Conservation (phyloP, 1,140 invertebrate species). For the Latrodectus geometricus region DNA sequence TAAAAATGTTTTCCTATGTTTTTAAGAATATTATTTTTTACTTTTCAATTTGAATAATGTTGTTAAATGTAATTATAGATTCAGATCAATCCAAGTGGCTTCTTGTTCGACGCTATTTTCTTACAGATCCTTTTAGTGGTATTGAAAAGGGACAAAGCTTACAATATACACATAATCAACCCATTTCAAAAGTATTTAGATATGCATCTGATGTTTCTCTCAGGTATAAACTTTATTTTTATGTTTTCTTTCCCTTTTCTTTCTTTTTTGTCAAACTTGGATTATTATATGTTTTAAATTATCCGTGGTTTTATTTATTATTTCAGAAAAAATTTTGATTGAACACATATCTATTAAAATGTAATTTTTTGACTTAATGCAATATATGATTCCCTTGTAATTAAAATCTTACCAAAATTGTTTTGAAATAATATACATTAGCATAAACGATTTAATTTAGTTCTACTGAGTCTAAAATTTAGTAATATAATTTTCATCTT, state of each 20-base stretch:
- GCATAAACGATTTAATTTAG: too few species aligned
- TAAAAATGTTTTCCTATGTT: background rate
- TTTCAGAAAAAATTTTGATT: background rate
- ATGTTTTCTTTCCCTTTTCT: background rate
- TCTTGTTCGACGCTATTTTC: constrained; percentile 77
- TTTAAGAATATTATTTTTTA: background rate
- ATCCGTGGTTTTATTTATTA: background rate
- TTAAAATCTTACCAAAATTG: too few species aligned
- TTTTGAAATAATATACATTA: too few species aligned
- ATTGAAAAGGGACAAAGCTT: constrained; percentile 52
- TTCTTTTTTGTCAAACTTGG: too few species aligned
- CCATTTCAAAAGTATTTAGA: constrained; percentile 66
- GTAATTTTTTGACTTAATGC: too few species aligned
- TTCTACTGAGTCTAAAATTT: background rate
- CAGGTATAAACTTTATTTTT: constrained; percentile 49
- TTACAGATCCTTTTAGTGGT: constrained; percentile 75
- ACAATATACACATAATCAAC: constrained; percentile 50
- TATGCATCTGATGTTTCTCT: constrained; percentile 66
- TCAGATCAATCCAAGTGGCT: constrained; percentile 73
- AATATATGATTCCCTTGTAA: too few species aligned
- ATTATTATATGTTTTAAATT: too few species aligned
- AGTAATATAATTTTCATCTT: constrained; percentile 50
- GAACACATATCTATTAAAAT: too few species aligned
- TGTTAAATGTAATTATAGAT: constrained; percentile 49
- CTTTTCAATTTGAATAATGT: background rate